phyloP scores from a whole-genome alignment of 2,888 invertebrate genomes.

The Tupiocoris notatus region DNA sequence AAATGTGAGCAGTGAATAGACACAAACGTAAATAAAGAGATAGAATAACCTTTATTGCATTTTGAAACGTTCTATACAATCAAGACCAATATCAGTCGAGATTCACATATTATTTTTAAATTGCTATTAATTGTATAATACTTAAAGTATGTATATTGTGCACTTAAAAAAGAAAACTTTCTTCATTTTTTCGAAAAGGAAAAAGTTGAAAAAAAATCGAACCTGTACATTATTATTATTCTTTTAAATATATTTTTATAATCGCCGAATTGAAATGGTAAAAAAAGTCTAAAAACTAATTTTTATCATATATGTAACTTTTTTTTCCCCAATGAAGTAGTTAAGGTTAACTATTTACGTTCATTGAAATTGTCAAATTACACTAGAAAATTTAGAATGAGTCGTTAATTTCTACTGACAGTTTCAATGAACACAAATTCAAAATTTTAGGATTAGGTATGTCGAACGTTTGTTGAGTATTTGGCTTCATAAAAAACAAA shows the following conservation, averaged over 20 bases:
- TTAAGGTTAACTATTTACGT: conserved; percentile 30
- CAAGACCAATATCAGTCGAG: conserved; percentile 48
- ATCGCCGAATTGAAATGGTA: conserved; percentile 34
- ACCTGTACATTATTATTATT: conserved; percentile 44
- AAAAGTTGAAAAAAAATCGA: conserved; percentile 32
- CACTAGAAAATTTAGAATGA: conserved; percentile 46
- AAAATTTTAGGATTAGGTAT: conserved; percentile 29
- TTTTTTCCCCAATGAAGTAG: neutral
- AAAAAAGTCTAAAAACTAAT: conserved; percentile 34
- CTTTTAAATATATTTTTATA: conserved; percentile 25
- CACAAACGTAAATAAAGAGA: conserved; percentile 48
- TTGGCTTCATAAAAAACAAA: conserved; percentile 42
- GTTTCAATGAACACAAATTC: conserved; percentile 43
- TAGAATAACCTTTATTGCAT: conserved; percentile 50
- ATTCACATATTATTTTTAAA: conserved; percentile 48
- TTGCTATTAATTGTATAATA: conserved; percentile 47
- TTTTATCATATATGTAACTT: conserved; percentile 7
- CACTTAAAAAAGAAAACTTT: conserved; percentile 41
- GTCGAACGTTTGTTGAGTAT: neutral
- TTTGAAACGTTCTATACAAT: conserved; percentile 50
- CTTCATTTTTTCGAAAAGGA: neutral
- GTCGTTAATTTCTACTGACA: conserved; percentile 43
- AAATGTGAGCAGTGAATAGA: neutral
- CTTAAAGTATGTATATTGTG: conserved; percentile 48
- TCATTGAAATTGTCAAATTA: conserved; percentile 43